These are phyloP conservation scores for Sarcophaga carnaria DNA, from an alignment of 2,888 invertebrate genomes.

Conservation along the genomic window DNA sequence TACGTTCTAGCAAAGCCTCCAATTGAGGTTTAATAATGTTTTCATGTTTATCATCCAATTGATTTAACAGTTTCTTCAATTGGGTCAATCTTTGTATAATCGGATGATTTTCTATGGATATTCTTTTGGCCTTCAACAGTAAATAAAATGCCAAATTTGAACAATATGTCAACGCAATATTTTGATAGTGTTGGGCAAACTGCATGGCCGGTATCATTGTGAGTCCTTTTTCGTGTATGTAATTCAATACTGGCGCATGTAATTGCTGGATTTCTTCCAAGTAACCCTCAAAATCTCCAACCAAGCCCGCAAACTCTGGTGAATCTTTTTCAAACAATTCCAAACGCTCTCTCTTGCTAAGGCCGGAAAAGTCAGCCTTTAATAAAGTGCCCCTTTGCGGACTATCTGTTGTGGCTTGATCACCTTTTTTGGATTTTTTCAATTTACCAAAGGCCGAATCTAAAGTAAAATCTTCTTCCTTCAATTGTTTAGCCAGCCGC, in stretches of 20 bases:
- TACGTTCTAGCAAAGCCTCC: conserved; percentile 84
- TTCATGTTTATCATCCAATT: conserved; percentile 88
- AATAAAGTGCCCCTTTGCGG: conserved; percentile 81
- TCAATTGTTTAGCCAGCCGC: conserved; percentile 88
- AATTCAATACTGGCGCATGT: conserved; percentile 86
- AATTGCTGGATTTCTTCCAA: conserved; percentile 86
- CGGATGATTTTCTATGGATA: conserved; percentile 92
- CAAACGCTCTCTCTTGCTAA: conserved; percentile 89
- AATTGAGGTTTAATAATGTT: conserved; percentile 87
- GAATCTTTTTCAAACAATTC: conserved; percentile 92
- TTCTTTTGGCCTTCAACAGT: conserved; percentile 89
- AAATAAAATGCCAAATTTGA: conserved; percentile 93
- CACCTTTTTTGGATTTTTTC: conserved; percentile 79
- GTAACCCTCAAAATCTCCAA: conserved; percentile 90
- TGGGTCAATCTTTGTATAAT: conserved; percentile 92
- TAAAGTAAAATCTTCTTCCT: conserved; percentile 89
- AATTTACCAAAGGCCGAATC: conserved; percentile 78
- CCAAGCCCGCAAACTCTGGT: conserved; percentile 91
- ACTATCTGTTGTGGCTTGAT: background rate
- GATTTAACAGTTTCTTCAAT: conserved; percentile 88
- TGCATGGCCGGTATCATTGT: conserved; percentile 86
- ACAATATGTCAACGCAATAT: conserved; percentile 90
- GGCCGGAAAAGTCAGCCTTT: conserved; percentile 88
- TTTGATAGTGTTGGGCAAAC: conserved; percentile 88
- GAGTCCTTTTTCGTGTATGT: conserved; percentile 85